These are phyloP conservation scores for Lepidostoma basale DNA, from an alignment of 1,140 invertebrate genomes.

Conservation along the genomic window DNA sequence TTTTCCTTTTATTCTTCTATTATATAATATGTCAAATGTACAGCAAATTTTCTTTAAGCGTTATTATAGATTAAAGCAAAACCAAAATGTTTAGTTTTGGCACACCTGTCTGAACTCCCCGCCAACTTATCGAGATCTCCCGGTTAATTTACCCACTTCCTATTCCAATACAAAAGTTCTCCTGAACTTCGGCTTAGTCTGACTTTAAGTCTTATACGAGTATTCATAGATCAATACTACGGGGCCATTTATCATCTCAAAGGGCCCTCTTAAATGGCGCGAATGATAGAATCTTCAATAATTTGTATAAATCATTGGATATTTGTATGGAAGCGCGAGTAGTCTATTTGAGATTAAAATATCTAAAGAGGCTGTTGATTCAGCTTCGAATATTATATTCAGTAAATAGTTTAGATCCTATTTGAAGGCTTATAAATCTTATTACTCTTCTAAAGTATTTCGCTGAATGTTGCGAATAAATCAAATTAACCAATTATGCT, in stretches of 20 bases:
- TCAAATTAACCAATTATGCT: no score
- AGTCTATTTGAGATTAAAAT: slow-evolving; percentile 30
- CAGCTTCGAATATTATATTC: no score
- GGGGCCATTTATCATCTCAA: slow-evolving; percentile 40
- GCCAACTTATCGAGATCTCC: slow-evolving; percentile 25
- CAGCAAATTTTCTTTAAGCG: no score
- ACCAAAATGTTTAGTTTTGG: no score
- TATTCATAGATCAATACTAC: slow-evolving; percentile 36
- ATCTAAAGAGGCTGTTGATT: slow-evolving; percentile 13
- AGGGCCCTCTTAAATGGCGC: slow-evolving; percentile 36
- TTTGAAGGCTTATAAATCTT: no score
- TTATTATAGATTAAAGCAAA: no score
- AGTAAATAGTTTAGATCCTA: no score
- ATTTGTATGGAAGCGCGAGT: slow-evolving; percentile 10
- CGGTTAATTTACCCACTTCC: slow-evolving; percentile 37
- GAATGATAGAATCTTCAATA: slow-evolving; percentile 43
- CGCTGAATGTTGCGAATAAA: no score
- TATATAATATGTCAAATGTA: no score
- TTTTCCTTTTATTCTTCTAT: no score
- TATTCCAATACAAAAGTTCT: slow-evolving; percentile 41
- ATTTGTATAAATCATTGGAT: slow-evolving; percentile 43
- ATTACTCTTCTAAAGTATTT: no score
- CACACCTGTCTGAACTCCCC: slow-evolving; percentile 9
- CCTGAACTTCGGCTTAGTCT: slow-evolving; percentile 39
- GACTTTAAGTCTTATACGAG: slow-evolving; percentile 31